Conservation (phyloP, 2,888 invertebrate genomes). For the Amphiduros pacificus region DNA sequence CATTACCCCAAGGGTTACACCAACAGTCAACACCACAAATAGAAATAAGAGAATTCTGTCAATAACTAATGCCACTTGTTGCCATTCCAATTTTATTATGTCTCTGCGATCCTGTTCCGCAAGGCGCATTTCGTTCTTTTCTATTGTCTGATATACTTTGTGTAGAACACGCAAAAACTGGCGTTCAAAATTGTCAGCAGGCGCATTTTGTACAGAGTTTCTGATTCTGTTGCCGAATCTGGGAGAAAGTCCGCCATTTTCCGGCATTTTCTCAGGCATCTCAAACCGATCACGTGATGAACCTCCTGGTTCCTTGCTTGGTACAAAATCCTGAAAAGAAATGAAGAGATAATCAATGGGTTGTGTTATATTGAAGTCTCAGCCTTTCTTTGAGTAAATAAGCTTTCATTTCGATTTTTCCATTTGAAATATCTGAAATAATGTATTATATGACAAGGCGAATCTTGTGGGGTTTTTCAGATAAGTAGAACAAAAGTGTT, state of each 20-base stretch:
- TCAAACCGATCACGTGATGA: conserved; percentile 21
- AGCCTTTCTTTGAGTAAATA: too few species aligned
- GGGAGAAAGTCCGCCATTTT: conserved; percentile 45
- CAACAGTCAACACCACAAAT: conserved; percentile 62
- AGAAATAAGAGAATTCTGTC: conserved; percentile 66
- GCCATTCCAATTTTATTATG: conserved; percentile 81
- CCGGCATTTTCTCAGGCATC: conserved; percentile 31
- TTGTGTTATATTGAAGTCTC: too few species aligned
- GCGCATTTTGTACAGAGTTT: conserved; percentile 14
- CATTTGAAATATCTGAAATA: too few species aligned
- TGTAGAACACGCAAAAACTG: conserved; percentile 71
- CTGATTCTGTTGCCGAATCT: conserved; percentile 35
- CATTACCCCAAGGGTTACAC: conserved; percentile 60
- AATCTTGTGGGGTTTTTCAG: too few species aligned
- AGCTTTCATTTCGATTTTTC: too few species aligned
- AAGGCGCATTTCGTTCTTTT: conserved; percentile 75
- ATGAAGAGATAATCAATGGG: too few species aligned
- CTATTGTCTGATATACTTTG: conserved; percentile 75
- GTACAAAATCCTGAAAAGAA: conserved; percentile 35
- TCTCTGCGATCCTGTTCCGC: conserved; percentile 79
- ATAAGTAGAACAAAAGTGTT: too few species aligned
- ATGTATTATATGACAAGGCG: too few species aligned
- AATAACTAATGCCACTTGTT: conserved; percentile 72
- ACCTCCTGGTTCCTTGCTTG: conserved; percentile 26
- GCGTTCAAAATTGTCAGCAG: conserved; percentile 64